A percentile compares a stretch with the other conserved stretches of the same genome.
Evolutionary conservation across 2,797 vertebrate species (phyloP).

Genomic region (Poecilia velifera): DNA sequence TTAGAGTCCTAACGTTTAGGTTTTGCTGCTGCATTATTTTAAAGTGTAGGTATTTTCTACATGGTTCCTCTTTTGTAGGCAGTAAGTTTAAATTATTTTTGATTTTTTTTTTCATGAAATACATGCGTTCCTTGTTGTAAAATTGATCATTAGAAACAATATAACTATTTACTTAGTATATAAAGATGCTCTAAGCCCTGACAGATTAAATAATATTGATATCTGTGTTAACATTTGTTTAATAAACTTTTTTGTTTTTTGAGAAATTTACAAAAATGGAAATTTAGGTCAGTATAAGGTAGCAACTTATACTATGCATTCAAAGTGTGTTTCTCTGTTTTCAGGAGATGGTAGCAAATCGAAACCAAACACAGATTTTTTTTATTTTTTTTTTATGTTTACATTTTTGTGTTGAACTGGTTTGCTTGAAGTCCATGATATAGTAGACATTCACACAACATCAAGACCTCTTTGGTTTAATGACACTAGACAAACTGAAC

Average conservation of each 20-base stretch:
- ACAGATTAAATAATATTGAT: neutral
- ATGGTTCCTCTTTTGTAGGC: neutral
- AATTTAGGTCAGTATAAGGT: neutral
- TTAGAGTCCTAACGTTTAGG: neutral
- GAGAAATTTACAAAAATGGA: neutral
- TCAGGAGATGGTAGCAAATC: neutral
- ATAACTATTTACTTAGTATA: too few species aligned
- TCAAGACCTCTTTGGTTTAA: constrained; percentile 26
- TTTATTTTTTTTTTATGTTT: neutral
- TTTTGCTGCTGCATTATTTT: neutral
- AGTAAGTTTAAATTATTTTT: neutral
- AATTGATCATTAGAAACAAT: neutral
- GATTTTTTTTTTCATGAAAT: neutral
- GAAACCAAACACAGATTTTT: neutral
- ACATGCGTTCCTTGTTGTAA: neutral
- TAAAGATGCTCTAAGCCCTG: neutral
- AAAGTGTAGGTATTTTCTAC: neutral
- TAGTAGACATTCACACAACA: constrained; percentile 19
- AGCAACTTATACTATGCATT: neutral
- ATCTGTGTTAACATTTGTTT: too few species aligned
- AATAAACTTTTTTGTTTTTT: neutral
- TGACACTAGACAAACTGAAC: constrained; percentile 39
- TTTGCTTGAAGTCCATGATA: constrained; percentile 5
- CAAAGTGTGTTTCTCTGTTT: neutral
- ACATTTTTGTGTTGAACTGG: constrained; percentile 26